Evolutionary conservation across 1,140 invertebrate species (phyloP), one percentile per base, ranked within the genome.

Genomic region (Ips nitidus): DNA sequence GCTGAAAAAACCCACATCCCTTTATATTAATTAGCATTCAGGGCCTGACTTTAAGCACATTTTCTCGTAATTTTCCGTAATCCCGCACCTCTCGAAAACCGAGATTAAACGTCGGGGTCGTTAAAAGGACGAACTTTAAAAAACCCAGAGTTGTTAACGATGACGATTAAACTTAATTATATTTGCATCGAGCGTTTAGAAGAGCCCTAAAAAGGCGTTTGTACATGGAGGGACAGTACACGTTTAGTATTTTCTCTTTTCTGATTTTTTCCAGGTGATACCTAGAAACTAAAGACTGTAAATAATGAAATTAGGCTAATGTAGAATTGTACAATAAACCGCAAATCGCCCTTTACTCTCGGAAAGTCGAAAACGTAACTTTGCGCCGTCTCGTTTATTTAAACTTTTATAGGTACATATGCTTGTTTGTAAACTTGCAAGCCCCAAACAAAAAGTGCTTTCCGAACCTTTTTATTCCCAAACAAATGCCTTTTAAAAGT

Each of bases 111-210:
- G 60, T 52, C 50, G 41, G n/a, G 59, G 67, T 69, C 67, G 67
- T 69, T 69, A 69, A 56, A 50, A 57, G 67, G 57, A 8, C 45
- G 52, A 62, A 56, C 7, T 69, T 63, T 52, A 69, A 69, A 60
- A 62, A 59, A 40, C 47, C 45, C 45, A 43, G 58, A 47, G 50
- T 50, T 55, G 60, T 56, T 62, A 69, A 69, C 50, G 59, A 53
- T 62, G 67, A 69, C 67, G 67, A 69, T 69, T 69, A 69, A 69
- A 69, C 59, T 69, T 69, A 69, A 69, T 69, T 69, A 69, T 69
- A 63, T 69, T 69, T 68, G 66, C 66, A 68, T 68, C 58, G 45
- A 58, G 66, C 41, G 41, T 68, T 36, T 43, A 52, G 37, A 58
- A 66, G 65, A 50, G 43, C 38, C 65, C 38, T 58, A 66, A 66